Percentiles rank a stretch among this genome's conserved stretches.
phyloP scores from a whole-genome alignment of 2,797 vertebrate genomes.

The Cossypha niveicapilla region DNA sequence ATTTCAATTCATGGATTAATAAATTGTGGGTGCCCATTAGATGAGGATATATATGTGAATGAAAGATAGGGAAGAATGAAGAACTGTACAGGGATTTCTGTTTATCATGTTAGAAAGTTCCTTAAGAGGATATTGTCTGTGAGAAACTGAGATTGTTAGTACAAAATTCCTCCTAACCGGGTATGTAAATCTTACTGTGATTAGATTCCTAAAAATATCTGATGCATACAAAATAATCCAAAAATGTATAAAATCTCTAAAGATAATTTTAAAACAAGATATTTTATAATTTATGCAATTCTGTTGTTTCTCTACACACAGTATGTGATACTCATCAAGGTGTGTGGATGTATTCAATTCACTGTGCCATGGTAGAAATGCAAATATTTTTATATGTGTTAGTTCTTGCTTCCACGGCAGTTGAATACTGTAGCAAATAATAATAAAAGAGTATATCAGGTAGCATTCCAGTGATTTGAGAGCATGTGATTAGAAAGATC shows the following conservation, averaged over 20 bases:
- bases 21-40: background rate
- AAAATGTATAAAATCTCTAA: background rate
- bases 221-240: background rate
- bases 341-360: background rate
- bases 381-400: background rate
- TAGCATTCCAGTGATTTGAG: background rate
- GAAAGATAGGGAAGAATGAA: background rate
- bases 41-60: background rate
- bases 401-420: background rate
- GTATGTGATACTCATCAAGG: fast-evolving
- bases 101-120: background rate
- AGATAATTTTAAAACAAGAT: background rate
- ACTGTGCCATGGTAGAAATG: background rate
- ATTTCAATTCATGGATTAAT: background rate
- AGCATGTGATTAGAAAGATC: background rate
- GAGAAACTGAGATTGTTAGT: background rate
- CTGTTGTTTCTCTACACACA: background rate
- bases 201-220: background rate
- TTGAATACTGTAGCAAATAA: background rate
- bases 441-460: background rate
- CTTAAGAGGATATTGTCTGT: background rate
- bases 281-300: background rate
- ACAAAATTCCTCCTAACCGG: background rate
- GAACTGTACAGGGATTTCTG: background rate
- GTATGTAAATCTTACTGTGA: background rate